These are phyloP conservation scores for Sardina pilchardus DNA, from an alignment of 2,113 vertebrate species.

Conservation along the genomic window DNA sequence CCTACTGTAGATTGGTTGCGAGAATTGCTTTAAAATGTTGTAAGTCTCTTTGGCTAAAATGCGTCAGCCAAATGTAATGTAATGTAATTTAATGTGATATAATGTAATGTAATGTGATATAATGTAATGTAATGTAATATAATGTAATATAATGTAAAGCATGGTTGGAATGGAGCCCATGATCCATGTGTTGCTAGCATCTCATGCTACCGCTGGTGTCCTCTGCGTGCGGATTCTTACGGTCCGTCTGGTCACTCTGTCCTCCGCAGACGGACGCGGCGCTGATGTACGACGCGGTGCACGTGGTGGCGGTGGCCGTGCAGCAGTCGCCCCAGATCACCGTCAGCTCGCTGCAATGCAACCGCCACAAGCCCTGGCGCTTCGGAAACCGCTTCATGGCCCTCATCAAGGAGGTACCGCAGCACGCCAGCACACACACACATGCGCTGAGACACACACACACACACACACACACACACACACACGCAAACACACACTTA, in stretches of 20 bases:
- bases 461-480: conserved; percentile 25
- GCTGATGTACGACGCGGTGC: conserved; percentile 96
- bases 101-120: too few species aligned
- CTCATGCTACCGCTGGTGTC: background rate
- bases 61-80: too few species aligned
- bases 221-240: background rate
- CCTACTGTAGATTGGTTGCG: too few species aligned
- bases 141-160: too few species aligned
- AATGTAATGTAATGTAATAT: too few species aligned
- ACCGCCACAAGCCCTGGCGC: conserved; percentile 96
- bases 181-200: background rate
- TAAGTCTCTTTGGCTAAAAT: too few species aligned
- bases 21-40: too few species aligned
- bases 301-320: conserved; percentile 94
- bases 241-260: conserved; percentile 12
- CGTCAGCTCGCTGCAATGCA: conserved; percentile 96
- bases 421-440: conserved; percentile 5
- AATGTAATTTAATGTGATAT: too few species aligned
- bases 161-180: too few species aligned
- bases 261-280: conserved; percentile 91
- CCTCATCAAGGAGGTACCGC: conserved; percentile 92
- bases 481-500: conserved; percentile 30
- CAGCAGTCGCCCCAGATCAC: conserved; percentile 99
- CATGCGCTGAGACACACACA: conserved; percentile 11
- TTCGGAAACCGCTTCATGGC: conserved; percentile 96